Base-by-base conservation (phyloP, 2,797 vertebrate species). In the Ctenopoma kingsleyae region DNA sequence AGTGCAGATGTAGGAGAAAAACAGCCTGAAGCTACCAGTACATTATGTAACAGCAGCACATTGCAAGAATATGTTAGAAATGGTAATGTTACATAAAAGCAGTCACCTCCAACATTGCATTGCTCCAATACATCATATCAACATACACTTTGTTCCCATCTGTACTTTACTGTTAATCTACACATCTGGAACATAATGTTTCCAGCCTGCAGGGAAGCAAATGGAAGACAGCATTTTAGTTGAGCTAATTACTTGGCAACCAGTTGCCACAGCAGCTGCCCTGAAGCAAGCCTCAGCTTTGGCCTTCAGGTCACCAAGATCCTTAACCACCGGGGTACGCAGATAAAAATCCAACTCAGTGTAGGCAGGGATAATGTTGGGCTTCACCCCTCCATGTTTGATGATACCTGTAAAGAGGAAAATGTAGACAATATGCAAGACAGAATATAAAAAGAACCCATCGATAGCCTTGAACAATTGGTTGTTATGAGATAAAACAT, bases 281-380 rank as follows among this genome's bases (percentile, higher is more conserved):
- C 69, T 93, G 93, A 97, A 97, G 86, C 96, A 97, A 64, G 94
- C 94, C 87, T 95, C 94, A 16, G 94, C 94, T 86, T 95, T 96
- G 85, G 93, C 91, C 72, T 91, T 95, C 81, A 97, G 90, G 81
- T 92, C 61, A 62, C 75, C 67, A 60, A 97, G 94, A 36, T 98
- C 96, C 85, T 88, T 91, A 78, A 88, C 66, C 50, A 91, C 90
- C 10, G 95, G 95, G 2, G 96, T 94, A 61, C 95, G 95, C 76
- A 97, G 84, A 81, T 95, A 97, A 86, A 94, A 97, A 62, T 94
- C 67, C 15, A 98, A 76, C 61, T 97, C 96, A 2, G 95, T 87
- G 78, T 96, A 97, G 84, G 91, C 95, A 20, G 96, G 96, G 91
- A 97, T 96, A 60, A 97, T 96, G 86, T 97, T 97, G 63, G 96